A percentile compares a stretch with the other conserved stretches of the same genome.
These are phyloP conservation scores for Monopis laevigella DNA, from an alignment of 2,888 invertebrate genomes.

Conservation along the genomic window DNA sequence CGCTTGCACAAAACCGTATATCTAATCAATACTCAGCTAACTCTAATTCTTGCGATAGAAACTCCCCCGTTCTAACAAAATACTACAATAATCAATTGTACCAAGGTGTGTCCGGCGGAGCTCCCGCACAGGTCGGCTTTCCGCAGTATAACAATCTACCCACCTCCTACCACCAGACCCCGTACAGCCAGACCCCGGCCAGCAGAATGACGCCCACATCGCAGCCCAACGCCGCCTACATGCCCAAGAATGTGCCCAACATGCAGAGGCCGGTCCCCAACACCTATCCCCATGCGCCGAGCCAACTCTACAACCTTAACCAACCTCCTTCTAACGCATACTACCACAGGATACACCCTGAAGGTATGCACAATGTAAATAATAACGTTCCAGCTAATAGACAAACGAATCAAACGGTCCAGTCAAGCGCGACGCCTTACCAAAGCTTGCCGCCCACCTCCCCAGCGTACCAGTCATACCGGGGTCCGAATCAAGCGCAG, in stretches of 20 bases:
- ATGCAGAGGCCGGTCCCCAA: constrained; percentile 43
- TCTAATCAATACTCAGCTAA: constrained; percentile 28
- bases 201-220: constrained; percentile 49
- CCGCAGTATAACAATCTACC: constrained; percentile 33
- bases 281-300: constrained; percentile 45
- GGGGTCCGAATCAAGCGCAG: constrained; percentile 57
- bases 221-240: constrained; percentile 34
- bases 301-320: constrained; percentile 39
- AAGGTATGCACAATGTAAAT: constrained; percentile 17
- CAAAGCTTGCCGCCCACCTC: constrained; percentile 58
- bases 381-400: constrained; percentile 35
- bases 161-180: constrained; percentile 49
- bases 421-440: constrained; percentile 42
- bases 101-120: constrained; percentile 41
- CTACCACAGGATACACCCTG: constrained; percentile 29
- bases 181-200: constrained; percentile 48
- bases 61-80: constrained; percentile 31
- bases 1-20: constrained; percentile 41
- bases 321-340: constrained; percentile 48
- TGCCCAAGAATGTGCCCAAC: constrained; percentile 37
- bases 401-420: constrained; percentile 34
- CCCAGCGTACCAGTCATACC: constrained; percentile 54
- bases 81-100: constrained; percentile 36
- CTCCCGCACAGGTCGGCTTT: constrained; percentile 36
- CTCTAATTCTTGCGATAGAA: constrained; percentile 39